Conservation (phyloP, 2,797 vertebrate species). For the Crenuchus spilurus region DNA sequence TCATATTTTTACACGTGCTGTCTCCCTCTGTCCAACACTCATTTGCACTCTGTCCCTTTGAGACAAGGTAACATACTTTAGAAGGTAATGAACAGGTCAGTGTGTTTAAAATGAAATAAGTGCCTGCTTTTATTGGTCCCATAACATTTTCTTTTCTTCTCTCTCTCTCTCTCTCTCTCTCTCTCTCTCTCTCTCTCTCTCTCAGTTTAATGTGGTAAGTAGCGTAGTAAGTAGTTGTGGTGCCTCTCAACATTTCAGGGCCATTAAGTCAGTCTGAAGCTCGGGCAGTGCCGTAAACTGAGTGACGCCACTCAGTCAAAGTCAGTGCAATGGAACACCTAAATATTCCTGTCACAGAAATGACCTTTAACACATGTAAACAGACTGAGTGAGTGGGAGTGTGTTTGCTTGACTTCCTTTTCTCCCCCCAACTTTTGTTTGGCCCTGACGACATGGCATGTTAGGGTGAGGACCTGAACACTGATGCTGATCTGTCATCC, state of each 20-base stretch:
- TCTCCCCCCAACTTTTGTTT: not conserved
- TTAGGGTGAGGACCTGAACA: not conserved
- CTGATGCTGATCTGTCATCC: not conserved
- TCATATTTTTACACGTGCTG: slow-evolving; percentile 64
- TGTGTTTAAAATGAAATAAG: slow-evolving; percentile 65
- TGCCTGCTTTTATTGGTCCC: slow-evolving; percentile 68
- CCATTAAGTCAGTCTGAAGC: slow-evolving; percentile 72
- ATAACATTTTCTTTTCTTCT: slow-evolving; percentile 54
- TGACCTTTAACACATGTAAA: slow-evolving; percentile 56
- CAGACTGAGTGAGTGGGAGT: slow-evolving; percentile 30
- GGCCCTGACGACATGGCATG: not conserved
- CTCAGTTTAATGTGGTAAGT: slow-evolving; percentile 30
- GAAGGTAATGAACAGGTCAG: slow-evolving; percentile 69
- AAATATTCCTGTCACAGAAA: slow-evolving; percentile 66
- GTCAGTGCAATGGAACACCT: slow-evolving; percentile 51
- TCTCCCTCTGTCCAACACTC: slow-evolving; percentile 66
- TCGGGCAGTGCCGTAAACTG: slow-evolving; percentile 53
- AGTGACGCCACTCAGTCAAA: slow-evolving; percentile 55
- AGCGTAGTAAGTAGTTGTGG: slow-evolving; percentile 68
- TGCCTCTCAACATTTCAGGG: slow-evolving; percentile 65
- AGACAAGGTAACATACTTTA: slow-evolving; percentile 66
- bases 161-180: slow-evolving; percentile 23
- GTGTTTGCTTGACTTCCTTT: slow-evolving; percentile 12
- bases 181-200: slow-evolving; percentile 35
- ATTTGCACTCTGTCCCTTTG: slow-evolving; percentile 65